Evolutionary conservation across 2,888 invertebrate species (phyloP).

Genomic region (Drosophila siamana): DNA sequence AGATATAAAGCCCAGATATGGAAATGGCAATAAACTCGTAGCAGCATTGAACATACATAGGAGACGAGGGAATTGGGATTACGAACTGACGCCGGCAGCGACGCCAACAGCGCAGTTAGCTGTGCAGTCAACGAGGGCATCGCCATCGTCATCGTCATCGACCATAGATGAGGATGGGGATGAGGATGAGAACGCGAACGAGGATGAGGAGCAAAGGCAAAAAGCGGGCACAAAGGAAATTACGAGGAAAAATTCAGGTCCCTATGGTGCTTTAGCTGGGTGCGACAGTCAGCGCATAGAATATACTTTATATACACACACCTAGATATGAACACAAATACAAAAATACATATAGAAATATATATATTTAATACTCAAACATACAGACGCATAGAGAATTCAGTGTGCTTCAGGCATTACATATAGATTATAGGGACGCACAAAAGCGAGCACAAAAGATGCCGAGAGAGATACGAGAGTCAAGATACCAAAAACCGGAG

Average conservation of each 20-base stretch:
- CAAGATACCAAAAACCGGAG: conserved; percentile 45
- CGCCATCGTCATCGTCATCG: conserved; percentile 21
- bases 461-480: conserved; percentile 57
- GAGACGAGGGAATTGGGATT: conserved; percentile 72
- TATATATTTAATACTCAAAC: conserved; percentile 22
- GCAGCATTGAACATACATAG: conserved; percentile 59
- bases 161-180: not conserved
- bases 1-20: conserved; percentile 79
- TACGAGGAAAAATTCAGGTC: conserved; percentile 80
- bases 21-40: conserved; percentile 79
- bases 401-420: conserved; percentile 54
- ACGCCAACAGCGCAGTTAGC: conserved; percentile 22
- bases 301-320: conserved; percentile 8
- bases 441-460: conserved; percentile 63
- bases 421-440: conserved; percentile 69
- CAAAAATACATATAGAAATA: conserved; percentile 11
- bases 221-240: conserved; percentile 71
- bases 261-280: conserved; percentile 79
- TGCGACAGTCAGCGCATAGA: conserved; percentile 72
- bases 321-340: conserved; percentile 21
- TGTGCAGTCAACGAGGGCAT: conserved; percentile 52
- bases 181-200: conserved; percentile 6
- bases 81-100: conserved; percentile 47
- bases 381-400: conserved; percentile 6
- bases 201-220: conserved; percentile 66